These are phyloP conservation scores for Galbula dea DNA, from an alignment of 2,113 vertebrate species.

Conservation along the genomic window DNA sequence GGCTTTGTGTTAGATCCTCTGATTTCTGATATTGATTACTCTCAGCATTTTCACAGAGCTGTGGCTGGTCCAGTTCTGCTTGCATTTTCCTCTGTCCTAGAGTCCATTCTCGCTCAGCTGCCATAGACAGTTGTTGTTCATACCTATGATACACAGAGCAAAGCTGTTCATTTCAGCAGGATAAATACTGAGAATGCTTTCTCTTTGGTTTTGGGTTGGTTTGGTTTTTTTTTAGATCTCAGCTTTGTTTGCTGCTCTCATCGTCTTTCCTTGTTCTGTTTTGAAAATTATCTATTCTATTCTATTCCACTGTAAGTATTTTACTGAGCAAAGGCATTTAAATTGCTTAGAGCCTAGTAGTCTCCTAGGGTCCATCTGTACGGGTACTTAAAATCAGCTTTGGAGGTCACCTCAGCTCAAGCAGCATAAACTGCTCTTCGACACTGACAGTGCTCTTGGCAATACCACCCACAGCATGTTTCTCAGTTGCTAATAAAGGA, in stretches of 20 bases:
- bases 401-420: neutral
- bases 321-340: neutral
- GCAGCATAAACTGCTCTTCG: neutral
- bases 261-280: neutral
- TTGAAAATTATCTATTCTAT: neutral
- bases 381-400: neutral
- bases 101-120: constrained; percentile 66
- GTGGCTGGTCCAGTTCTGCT: constrained; percentile 80
- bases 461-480: neutral
- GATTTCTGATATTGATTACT: constrained; percentile 67
- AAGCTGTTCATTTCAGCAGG: neutral
- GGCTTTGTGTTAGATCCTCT: constrained; percentile 75
- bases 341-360: neutral
- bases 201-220: neutral
- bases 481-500: neutral
- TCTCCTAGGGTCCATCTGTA: neutral
- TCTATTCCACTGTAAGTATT: neutral
- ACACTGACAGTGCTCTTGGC: neutral
- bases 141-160: constrained; percentile 69
- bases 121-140: constrained; percentile 73
- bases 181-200: neutral
- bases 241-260: neutral
- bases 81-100: constrained; percentile 77
- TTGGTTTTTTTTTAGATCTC: neutral
- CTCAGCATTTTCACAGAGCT: constrained; percentile 70